Percentiles rank a stretch among this genome's conserved stretches.
These are phyloP conservation scores for Panzeria rudis DNA, from an alignment of 2,888 invertebrate species.

Conservation along the genomic window DNA sequence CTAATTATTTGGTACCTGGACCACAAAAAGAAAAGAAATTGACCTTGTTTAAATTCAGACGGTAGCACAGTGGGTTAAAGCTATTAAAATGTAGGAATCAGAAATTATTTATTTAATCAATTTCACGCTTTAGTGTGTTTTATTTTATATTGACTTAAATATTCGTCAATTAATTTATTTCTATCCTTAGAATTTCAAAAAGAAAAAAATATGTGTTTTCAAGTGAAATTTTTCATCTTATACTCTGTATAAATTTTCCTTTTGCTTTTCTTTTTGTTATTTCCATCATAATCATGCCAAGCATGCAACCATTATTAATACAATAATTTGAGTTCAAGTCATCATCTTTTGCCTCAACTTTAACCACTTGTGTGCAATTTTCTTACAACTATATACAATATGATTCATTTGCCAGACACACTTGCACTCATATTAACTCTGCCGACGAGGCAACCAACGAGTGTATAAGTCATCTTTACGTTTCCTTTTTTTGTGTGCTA, in stretches of 20 bases:
- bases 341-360: constrained; percentile 39
- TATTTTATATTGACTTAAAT: not conserved
- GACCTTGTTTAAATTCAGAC: no score
- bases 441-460: constrained; percentile 11
- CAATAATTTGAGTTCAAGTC: constrained; percentile 54
- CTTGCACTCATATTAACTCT: constrained; percentile 26
- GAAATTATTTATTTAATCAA: constrained; percentile 1
- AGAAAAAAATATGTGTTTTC: not conserved
- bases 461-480: constrained; percentile 47
- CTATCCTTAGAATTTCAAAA: not conserved
- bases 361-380: constrained; percentile 45
- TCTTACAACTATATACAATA: constrained; percentile 29
- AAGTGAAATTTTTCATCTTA: not conserved
- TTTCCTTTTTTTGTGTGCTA: constrained; percentile 16
- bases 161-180: not conserved
- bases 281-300: constrained; percentile 56
- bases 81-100: not conserved
- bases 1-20: no score
- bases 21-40: no score
- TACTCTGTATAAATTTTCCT: not conserved
- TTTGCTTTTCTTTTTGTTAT: not conserved
- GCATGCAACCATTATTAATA: constrained; percentile 63
- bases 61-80: no score
- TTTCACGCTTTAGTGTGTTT: constrained; percentile 1
- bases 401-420: constrained; percentile 43